Conservation (phyloP, 2,113 vertebrate genomes). For the Peromyscus leucopus region DNA sequence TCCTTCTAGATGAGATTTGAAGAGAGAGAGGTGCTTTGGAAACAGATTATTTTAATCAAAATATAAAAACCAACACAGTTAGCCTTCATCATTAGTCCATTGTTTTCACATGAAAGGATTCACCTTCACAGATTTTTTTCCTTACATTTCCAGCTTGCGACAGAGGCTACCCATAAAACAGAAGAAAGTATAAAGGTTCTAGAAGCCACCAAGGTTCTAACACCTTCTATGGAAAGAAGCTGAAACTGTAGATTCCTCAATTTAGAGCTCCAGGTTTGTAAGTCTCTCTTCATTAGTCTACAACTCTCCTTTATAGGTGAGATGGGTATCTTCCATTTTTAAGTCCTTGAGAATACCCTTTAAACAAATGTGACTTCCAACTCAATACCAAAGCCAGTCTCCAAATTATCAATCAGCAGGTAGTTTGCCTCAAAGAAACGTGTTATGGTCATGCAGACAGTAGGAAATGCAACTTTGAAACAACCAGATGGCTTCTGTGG, state of each 20-base stretch:
- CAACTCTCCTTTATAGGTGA: conserved; percentile 13
- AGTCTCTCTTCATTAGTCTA: background rate
- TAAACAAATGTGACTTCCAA: conserved; percentile 9
- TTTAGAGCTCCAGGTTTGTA: background rate
- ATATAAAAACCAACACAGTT: background rate
- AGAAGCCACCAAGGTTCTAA: background rate
- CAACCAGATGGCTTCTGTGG: background rate
- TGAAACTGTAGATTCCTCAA: background rate
- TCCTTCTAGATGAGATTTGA: background rate
- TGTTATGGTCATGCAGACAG: background rate
- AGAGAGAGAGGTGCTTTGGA: background rate
- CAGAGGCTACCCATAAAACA: background rate
- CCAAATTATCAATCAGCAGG: background rate
- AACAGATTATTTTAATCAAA: background rate
- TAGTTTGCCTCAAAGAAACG: conserved; percentile 26
- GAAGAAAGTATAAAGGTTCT: background rate
- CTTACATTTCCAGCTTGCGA: background rate
- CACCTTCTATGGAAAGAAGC: background rate
- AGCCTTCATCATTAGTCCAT: background rate
- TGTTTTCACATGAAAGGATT: background rate
- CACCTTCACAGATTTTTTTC: background rate
- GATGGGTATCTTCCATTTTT: background rate
- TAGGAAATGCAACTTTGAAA: background rate
- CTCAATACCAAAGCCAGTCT: background rate
- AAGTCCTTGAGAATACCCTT: background rate